Base-by-base conservation (phyloP, 2,888 invertebrate species). In the Empis livida region DNA sequence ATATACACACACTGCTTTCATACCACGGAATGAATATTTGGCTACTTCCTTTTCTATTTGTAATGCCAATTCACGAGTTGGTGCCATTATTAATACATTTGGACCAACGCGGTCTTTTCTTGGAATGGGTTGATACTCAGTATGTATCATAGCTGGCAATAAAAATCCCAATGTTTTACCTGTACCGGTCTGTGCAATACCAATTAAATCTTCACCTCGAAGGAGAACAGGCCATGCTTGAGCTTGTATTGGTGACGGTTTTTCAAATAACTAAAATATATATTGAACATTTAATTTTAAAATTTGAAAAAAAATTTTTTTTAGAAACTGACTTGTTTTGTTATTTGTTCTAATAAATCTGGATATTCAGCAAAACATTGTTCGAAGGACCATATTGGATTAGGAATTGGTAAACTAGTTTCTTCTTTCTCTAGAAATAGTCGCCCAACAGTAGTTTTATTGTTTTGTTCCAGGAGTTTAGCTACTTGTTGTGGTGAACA, bases 131-230 rank as follows among this genome's bases (percentile, higher is more conserved):
- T 96, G 96, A 1, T 81, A 82, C 53, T 92, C 90, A 51, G 93
- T 92, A 62, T 96, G 95, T 55, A 96, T 85, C 56, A 96, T 74
- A 11, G 92, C 95, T 10, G 96, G 96, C 46, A 96, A 65, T 1
- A 95, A 71, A 61, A 94, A 96, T 0, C 94, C 96, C 48, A 97
- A 72, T 0, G 97, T 97, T 72, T 97, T 97, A 0, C 94, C 92
- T 15, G 90, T 90, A 47, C 91, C 91, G 8, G 92, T 92, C 71
- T 94, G 95, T 1, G 96, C 96, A 54, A 97, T 95, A 10, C 96
- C 96, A 64, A 97, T 95, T 63, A 96, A 70, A 69, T 97, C 96
- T 61, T 84, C 80, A 0, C 97, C 97, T 59, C 81, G 79, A 39
- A 97, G 69, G 1, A 96, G 73, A 50, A 96, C 77, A 2, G 97